A percentile compares a stretch with the other conserved stretches of the same genome.
Conservation (phyloP, 2,888 invertebrate species). For the Spatulosminthurus flaviceps region DNA sequence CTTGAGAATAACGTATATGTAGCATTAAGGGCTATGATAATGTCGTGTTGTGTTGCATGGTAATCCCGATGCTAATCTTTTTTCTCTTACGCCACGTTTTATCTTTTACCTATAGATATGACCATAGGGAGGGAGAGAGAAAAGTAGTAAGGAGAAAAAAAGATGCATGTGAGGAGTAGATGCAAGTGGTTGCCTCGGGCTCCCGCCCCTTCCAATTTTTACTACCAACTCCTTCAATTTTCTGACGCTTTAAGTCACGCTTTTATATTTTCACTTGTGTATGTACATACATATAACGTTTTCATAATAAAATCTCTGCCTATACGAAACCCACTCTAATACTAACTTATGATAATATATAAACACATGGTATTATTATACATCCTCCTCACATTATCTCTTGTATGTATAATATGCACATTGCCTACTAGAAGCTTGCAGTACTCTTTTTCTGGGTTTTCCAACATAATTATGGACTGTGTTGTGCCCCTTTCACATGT, state of each 20-base stretch:
- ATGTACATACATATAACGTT: neutral
- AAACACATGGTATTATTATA: no score
- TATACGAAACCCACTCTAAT: no score
- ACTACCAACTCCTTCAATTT: slow-evolving; percentile 14
- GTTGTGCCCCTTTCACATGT: slow-evolving; percentile 19
- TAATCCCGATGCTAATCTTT: slow-evolving; percentile 36
- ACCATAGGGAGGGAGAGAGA: neutral
- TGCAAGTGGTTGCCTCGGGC: slow-evolving; percentile 28
- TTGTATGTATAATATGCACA: no score
- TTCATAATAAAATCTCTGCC: no score
- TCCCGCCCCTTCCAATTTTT: slow-evolving; percentile 23
- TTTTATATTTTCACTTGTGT: slow-evolving; percentile 18
- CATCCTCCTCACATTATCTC: no score
- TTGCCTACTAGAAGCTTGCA: neutral
- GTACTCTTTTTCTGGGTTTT: neutral
- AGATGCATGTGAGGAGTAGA: slow-evolving; percentile 12
- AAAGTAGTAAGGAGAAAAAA: slow-evolving; percentile 1
- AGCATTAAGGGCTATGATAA: neutral
- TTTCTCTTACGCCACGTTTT: slow-evolving; percentile 30
- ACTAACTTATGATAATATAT: no score
- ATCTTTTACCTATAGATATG: slow-evolving; percentile 18
- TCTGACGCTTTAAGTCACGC: slow-evolving; percentile 28
- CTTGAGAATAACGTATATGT: slow-evolving; percentile 18
- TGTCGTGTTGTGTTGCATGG: slow-evolving; percentile 21
- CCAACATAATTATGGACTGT: slow-evolving; percentile 7